phyloP scores from a whole-genome alignment of 2,113 vertebrate species.

The Gambusia affinis region DNA sequence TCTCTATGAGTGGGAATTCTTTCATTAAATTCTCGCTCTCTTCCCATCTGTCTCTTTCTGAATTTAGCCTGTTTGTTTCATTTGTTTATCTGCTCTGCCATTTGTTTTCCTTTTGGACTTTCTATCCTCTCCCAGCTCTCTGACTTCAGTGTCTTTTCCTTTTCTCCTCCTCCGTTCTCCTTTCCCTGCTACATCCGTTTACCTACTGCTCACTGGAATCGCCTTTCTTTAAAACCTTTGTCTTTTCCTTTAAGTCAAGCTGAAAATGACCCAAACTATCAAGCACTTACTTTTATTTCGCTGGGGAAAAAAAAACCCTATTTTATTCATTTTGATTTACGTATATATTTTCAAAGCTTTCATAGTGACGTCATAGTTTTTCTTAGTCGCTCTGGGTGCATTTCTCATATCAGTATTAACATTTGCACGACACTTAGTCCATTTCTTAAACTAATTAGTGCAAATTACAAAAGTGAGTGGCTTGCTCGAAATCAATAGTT shows the following conservation, averaged over 20 bases:
- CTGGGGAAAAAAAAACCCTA: not conserved
- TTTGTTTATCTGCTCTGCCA: conserved; percentile 17
- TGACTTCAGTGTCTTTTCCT: conserved; percentile 16
- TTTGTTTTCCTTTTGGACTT: conserved; percentile 28
- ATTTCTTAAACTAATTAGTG: too few relatives aligned
- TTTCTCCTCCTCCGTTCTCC: not conserved
- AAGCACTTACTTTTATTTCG: conserved; percentile 27
- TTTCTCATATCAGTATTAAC: too few relatives aligned
- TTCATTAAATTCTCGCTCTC: conserved; percentile 61
- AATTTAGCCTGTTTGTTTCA: conserved; percentile 45
- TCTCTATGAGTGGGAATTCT: conserved; percentile 60
- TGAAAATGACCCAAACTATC: conserved; percentile 19
- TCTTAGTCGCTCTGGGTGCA: too few relatives aligned
- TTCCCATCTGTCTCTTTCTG: conserved; percentile 25
- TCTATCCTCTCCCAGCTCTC: conserved; percentile 17
- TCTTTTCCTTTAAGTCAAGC: conserved; percentile 30
- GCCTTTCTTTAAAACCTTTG: conserved; percentile 2
- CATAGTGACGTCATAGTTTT: not conserved
- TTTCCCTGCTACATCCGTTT: conserved; percentile 31
- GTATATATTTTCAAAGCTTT: too few relatives aligned
- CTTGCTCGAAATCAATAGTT: too few relatives aligned
- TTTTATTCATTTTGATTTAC: not conserved
- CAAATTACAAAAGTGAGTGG: too few relatives aligned
- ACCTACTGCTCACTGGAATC: conserved; percentile 43
- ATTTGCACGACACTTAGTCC: too few relatives aligned